A percentile compares a stretch with the other conserved stretches of the same genome.
These are phyloP conservation scores for Steatocranus sp. DNA, from an alignment of 2,797 vertebrate species.

Conservation along the genomic window DNA sequence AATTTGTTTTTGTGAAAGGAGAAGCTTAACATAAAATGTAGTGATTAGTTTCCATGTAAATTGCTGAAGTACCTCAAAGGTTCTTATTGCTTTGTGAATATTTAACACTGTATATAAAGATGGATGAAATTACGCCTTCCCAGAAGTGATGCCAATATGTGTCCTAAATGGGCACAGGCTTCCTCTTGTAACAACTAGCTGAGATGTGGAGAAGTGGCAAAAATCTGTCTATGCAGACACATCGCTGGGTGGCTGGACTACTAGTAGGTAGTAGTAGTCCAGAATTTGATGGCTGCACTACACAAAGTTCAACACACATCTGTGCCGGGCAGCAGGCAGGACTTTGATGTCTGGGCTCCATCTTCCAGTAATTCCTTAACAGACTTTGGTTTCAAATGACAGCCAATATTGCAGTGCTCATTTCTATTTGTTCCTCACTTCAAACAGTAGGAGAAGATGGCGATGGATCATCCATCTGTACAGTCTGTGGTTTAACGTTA, in stretches of 20 bases:
- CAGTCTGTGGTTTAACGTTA: neutral
- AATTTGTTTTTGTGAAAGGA: neutral
- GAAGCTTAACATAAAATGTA: neutral
- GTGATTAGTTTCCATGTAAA: neutral
- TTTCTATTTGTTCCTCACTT: neutral
- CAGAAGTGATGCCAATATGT: neutral
- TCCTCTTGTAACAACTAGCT: neutral
- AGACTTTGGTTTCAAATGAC: neutral
- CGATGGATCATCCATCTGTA: neutral
- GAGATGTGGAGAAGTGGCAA: neutral
- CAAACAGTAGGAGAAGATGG: neutral
- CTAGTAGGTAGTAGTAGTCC: neutral
- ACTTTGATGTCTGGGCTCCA: neutral
- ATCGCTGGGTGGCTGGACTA: neutral
- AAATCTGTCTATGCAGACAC: neutral
- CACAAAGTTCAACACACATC: neutral
- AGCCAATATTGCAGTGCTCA: neutral
- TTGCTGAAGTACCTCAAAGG: neutral
- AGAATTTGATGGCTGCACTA: neutral
- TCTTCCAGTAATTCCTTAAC: neutral
- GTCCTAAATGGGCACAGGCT: neutral
- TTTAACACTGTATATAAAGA: neutral
- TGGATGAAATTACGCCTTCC: neutral
- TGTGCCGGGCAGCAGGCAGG: neutral
- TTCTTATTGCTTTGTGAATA: neutral